Evolutionary conservation across 2,888 invertebrate genomes (phyloP).

Genomic region (Chalcosyrphus nemorum): DNA sequence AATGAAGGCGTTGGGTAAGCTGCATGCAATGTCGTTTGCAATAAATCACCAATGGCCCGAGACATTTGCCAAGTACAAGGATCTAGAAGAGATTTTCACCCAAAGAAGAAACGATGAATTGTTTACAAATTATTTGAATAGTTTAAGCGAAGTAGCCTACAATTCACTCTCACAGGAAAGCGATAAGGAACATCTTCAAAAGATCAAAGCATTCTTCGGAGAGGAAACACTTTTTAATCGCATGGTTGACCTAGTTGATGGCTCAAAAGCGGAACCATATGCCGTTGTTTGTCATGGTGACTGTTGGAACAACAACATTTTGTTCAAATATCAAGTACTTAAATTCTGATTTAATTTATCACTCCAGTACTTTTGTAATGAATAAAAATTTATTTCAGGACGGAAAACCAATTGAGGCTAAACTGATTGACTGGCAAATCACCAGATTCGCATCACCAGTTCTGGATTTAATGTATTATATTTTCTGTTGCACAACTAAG

Average conservation of each 20-base stretch:
- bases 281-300: conserved; percentile 80
- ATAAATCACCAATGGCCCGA: conserved; percentile 77
- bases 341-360: neutral
- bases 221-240: conserved; percentile 74
- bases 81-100: conserved; percentile 76
- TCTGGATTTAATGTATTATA: conserved; percentile 78
- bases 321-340: conserved; percentile 76
- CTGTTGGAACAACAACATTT: conserved; percentile 81
- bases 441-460: conserved; percentile 79
- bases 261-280: conserved; percentile 77
- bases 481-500: conserved; percentile 78
- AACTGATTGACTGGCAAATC: conserved; percentile 80
- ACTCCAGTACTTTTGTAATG: neutral
- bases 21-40: conserved; percentile 83
- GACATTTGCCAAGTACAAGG: conserved; percentile 73
- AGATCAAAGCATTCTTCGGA: conserved; percentile 73
- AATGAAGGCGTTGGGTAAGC: conserved; percentile 82
- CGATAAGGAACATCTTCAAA: conserved; percentile 66
- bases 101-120: conserved; percentile 74
- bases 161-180: conserved; percentile 68
- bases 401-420: conserved; percentile 72
- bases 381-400: conserved; percentile 61
- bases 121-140: conserved; percentile 76
- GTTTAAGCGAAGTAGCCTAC: conserved; percentile 75
- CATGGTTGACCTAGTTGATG: conserved; percentile 73